These are phyloP conservation scores for Tetramorium alpestre DNA, from an alignment of 1,140 invertebrate genomes.

Conservation along the genomic window DNA sequence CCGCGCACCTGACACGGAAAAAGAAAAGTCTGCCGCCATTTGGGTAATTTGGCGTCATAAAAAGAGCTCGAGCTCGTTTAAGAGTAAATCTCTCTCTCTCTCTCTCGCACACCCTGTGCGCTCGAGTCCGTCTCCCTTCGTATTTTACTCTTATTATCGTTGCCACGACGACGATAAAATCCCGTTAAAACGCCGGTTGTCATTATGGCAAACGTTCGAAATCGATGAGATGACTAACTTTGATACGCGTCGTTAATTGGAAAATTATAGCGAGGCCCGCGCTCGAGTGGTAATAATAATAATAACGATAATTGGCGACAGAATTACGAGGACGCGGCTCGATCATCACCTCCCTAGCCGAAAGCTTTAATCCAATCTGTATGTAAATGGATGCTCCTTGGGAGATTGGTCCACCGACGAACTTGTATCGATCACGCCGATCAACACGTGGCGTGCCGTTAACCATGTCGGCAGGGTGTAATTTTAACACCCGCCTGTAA, in stretches of 20 bases:
- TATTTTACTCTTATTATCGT: constrained; percentile 4
- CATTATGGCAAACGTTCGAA: neutral
- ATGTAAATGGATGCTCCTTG: constrained; percentile 51
- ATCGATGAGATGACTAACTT: constrained; percentile 35
- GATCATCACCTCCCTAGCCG: neutral
- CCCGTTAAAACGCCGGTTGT: constrained; percentile 9
- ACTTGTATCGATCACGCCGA: constrained; percentile 32
- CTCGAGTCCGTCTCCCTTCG: neutral
- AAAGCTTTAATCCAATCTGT: constrained; percentile 47
- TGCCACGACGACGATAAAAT: neutral
- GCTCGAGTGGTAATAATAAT: constrained; percentile 18
- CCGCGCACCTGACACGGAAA: neutral
- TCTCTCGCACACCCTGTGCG: neutral
- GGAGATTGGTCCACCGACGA: constrained; percentile 27
- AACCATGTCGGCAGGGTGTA: constrained; percentile 58
- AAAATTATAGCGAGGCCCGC: constrained; percentile 48
- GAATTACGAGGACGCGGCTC: constrained; percentile 17
- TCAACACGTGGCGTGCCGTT: neutral
- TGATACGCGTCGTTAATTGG: constrained; percentile 58
- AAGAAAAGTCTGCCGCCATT: neutral
- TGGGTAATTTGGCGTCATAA: neutral
- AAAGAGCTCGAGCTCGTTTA: constrained; percentile 9
- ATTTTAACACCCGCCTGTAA: constrained; percentile 67
- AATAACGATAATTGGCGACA: constrained; percentile 31
- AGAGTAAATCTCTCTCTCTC: constrained; percentile 15